These are phyloP conservation scores for Lichenostomus cassidix DNA, from an alignment of 2,113 vertebrate species.

Conservation along the genomic window DNA sequence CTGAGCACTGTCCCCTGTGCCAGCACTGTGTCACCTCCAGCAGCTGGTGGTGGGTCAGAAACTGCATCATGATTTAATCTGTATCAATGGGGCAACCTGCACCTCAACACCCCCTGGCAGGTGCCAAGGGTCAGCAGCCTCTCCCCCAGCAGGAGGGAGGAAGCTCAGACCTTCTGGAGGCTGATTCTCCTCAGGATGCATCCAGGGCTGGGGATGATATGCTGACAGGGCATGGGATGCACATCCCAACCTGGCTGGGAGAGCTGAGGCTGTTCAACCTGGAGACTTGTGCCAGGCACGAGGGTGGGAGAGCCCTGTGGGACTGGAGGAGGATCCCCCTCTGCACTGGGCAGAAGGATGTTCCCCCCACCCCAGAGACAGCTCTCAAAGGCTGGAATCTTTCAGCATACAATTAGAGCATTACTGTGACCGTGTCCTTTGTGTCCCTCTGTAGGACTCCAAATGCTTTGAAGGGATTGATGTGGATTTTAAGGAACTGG, in stretches of 20 bases:
- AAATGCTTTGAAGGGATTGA: slow-evolving; percentile 89
- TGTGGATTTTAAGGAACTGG: slow-evolving; percentile 88
- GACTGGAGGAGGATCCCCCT: background rate
- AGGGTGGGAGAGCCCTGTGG: background rate
- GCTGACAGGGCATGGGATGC: background rate
- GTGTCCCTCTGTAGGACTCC: slow-evolving; percentile 80
- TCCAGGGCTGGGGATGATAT: background rate
- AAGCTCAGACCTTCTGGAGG: background rate
- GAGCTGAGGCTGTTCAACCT: background rate
- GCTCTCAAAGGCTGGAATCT: background rate
- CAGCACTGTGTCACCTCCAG: background rate
- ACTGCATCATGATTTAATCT: background rate
- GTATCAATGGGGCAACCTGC: background rate
- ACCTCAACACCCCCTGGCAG: background rate
- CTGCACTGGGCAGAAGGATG: background rate
- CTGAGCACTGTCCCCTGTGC: background rate
- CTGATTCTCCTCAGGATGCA: background rate
- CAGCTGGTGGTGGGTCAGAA: background rate
- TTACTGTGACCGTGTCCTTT: background rate
- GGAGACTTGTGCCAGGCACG: background rate
- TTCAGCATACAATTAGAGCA: fast-evolving
- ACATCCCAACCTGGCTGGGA: background rate
- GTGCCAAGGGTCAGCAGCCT: background rate
- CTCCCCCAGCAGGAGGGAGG: background rate
- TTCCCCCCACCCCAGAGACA: background rate